Conservation (phyloP, 2,888 invertebrate genomes). For the Drosophila pseudotalamancana region DNA sequence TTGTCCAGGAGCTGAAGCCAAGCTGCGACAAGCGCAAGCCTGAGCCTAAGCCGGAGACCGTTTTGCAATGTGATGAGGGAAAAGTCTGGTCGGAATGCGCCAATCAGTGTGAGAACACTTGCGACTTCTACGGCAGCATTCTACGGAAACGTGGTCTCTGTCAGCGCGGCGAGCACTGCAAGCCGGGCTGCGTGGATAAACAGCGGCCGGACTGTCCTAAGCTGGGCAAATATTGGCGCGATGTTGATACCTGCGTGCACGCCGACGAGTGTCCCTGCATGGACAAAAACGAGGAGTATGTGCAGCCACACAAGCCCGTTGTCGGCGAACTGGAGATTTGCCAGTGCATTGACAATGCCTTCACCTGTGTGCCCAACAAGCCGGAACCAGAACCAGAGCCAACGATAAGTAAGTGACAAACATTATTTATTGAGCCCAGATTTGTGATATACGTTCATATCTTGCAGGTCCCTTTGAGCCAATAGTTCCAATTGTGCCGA, state of each 20-base stretch:
- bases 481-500: constrained; percentile 54
- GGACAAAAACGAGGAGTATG: constrained; percentile 87
- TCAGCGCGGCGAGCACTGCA: constrained; percentile 77
- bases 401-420: constrained; percentile 39
- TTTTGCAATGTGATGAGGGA: constrained; percentile 83
- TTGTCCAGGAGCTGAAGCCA: constrained; percentile 86
- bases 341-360: constrained; percentile 91
- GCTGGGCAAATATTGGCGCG: constrained; percentile 88
- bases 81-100: constrained; percentile 89
- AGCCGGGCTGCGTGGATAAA: constrained; percentile 82
- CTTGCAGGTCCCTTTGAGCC: constrained; percentile 24
- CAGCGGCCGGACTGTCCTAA: constrained; percentile 85
- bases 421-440: not conserved
- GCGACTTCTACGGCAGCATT: constrained; percentile 87
- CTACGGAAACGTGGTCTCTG: constrained; percentile 81
- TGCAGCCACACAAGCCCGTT: constrained; percentile 89
- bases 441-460: not conserved
- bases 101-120: constrained; percentile 89
- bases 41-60: constrained; percentile 32
- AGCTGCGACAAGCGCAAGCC: constrained; percentile 85
- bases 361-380: constrained; percentile 86
- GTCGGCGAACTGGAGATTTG: constrained; percentile 88
- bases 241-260: constrained; percentile 89
- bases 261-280: constrained; percentile 91
- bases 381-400: constrained; percentile 24